phyloP scores from a whole-genome alignment of 2,113 vertebrate species.

The Osmerus mordax region DNA sequence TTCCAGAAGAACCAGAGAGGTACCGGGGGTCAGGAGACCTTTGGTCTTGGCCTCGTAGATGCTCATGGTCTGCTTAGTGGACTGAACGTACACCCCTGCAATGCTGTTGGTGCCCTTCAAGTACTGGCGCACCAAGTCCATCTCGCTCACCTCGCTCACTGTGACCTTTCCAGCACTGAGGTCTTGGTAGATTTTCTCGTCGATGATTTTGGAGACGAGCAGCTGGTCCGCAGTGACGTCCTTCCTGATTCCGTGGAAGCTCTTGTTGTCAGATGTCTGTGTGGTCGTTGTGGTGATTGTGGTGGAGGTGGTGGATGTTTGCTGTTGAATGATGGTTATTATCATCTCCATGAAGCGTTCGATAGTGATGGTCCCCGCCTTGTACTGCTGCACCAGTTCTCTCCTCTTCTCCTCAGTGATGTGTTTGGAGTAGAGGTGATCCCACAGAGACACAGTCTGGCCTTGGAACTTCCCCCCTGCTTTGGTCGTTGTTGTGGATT shows the following conservation, averaged over 20 bases:
- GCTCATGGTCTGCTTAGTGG: slow-evolving; percentile 73
- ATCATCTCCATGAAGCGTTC: too few relatives aligned
- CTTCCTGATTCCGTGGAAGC: too few relatives aligned
- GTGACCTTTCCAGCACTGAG: too few relatives aligned
- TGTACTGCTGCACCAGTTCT: slow-evolving; percentile 20
- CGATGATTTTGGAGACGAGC: too few relatives aligned
- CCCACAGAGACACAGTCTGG: slow-evolving; percentile 74
- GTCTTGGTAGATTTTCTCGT: too few relatives aligned
- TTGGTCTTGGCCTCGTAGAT: slow-evolving; percentile 74
- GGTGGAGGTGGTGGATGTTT: too few relatives aligned
- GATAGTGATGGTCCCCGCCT: slow-evolving; percentile 59
- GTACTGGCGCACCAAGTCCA: slow-evolving; percentile 80
- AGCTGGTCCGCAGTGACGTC: too few relatives aligned
- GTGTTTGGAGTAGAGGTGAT: slow-evolving; percentile 39
- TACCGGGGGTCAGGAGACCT: slow-evolving; percentile 63
- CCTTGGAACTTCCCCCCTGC: slow-evolving; percentile 71
- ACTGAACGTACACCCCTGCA: slow-evolving; percentile 74
- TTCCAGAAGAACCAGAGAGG: slow-evolving; percentile 66
- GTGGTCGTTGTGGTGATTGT: too few relatives aligned
- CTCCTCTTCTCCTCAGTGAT: slow-evolving; percentile 44
- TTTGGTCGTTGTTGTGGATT: too few relatives aligned
- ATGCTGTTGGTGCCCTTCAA: slow-evolving; percentile 80
- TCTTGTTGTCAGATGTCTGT: too few relatives aligned
- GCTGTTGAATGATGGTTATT: too few relatives aligned
- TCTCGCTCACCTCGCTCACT: slow-evolving; percentile 59